Conservation (phyloP, 2,797 vertebrate genomes). For the Loriculus beryllinus region DNA sequence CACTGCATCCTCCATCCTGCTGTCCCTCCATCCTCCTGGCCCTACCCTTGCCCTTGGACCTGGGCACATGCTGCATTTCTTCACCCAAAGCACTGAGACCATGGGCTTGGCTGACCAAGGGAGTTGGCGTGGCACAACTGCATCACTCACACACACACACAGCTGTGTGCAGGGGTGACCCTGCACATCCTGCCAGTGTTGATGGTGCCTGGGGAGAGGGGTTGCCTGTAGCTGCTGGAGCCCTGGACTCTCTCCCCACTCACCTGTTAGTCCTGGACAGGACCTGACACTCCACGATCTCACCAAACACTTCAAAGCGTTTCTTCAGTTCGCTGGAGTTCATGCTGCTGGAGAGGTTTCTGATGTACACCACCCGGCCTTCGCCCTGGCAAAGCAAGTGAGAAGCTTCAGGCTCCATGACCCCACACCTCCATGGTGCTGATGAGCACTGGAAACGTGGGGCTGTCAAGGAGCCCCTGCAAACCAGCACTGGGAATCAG, state of each 20-base stretch:
- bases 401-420: background rate
- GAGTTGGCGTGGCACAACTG: background rate
- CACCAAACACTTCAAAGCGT: slow-evolving; percentile 93
- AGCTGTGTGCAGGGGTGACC: background rate
- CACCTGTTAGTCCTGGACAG: slow-evolving; percentile 86
- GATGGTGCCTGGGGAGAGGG: background rate
- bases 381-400: slow-evolving; percentile 81
- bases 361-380: slow-evolving; percentile 93
- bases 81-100: rapidly evolving
- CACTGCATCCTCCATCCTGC: background rate
- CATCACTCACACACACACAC: background rate
- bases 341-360: slow-evolving; percentile 91
- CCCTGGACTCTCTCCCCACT: background rate
- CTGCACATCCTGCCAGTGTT: background rate
- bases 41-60: background rate
- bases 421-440: background rate
- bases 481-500: background rate
- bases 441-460: rapidly evolving
- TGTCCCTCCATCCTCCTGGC: background rate
- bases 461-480: background rate
- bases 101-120: rapidly evolving
- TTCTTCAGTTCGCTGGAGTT: slow-evolving; percentile 92
- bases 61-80: background rate
- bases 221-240: background rate
- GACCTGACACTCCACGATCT: slow-evolving; percentile 92